These are phyloP conservation scores for Erythrocercus mccallii DNA, from an alignment of 2,113 vertebrate genomes.

Conservation along the genomic window DNA sequence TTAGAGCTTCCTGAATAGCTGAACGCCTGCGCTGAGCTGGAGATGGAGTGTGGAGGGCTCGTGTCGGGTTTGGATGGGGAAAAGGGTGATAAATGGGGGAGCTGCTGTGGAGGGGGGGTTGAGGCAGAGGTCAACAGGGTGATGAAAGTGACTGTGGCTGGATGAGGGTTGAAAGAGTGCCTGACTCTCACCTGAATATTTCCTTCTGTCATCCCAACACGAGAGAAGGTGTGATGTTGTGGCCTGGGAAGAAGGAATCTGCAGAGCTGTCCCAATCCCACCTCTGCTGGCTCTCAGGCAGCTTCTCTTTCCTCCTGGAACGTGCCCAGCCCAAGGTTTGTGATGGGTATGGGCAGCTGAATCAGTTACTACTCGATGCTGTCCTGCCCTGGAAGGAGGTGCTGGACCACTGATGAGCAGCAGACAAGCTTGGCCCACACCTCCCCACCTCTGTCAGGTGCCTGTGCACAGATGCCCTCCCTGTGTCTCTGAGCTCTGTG, in stretches of 20 bases:
- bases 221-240: neutral
- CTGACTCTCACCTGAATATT: neutral
- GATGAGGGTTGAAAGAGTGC: neutral
- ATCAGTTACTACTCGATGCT: accelerated
- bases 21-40: accelerated
- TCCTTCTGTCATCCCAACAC: neutral
- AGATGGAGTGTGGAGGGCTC: neutral
- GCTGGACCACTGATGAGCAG: neutral
- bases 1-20: neutral
- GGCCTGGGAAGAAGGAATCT: neutral
- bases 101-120: neutral
- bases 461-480: accelerated
- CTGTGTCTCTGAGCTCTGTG: accelerated
- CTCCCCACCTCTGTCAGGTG: accelerated
- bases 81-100: neutral
- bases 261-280: neutral
- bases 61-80: accelerated
- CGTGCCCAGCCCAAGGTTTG: too few species aligned
- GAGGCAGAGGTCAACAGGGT: neutral
- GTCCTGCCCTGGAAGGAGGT: neutral
- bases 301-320: neutral
- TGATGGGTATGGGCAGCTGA: neutral
- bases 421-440: accelerated
- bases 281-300: neutral
- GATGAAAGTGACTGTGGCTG: neutral